phyloP scores from a whole-genome alignment of 1,140 invertebrate genomes.

The Trichoplusia ni region DNA sequence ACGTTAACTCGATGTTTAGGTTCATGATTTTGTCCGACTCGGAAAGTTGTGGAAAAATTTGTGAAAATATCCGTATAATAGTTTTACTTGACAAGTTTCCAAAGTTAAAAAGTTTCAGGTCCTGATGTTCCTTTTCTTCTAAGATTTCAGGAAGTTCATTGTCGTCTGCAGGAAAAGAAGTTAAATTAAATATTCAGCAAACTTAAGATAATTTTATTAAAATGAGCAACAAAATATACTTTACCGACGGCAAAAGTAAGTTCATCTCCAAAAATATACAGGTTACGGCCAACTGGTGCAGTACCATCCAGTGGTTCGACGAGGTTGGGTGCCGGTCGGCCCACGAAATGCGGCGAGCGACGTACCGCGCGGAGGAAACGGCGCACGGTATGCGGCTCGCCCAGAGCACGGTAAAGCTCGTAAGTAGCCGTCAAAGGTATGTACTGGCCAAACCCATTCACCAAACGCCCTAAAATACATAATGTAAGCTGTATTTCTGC shows the following conservation, averaged over 20 bases:
- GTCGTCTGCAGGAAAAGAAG: slow-evolving; percentile 44
- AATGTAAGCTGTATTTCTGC: neutral
- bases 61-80: slow-evolving; percentile 61
- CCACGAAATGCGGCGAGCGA: slow-evolving; percentile 43
- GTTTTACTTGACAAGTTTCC: slow-evolving; percentile 60
- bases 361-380: slow-evolving; percentile 66
- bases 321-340: slow-evolving; percentile 31
- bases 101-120: slow-evolving; percentile 62
- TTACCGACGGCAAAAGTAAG: slow-evolving; percentile 57
- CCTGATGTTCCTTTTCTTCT: neutral
- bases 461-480: slow-evolving; percentile 58
- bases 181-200: too few relatives aligned
- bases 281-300: slow-evolving; percentile 53
- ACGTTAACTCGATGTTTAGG: slow-evolving; percentile 79
- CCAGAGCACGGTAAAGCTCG: slow-evolving; percentile 73
- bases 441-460: slow-evolving; percentile 66
- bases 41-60: slow-evolving; percentile 61
- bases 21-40: slow-evolving; percentile 60
- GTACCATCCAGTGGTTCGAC: slow-evolving; percentile 39
- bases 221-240: neutral
- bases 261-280: slow-evolving; percentile 65
- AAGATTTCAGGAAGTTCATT: slow-evolving; percentile 9
- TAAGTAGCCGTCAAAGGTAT: slow-evolving; percentile 79
- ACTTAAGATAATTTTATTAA: too few relatives aligned
- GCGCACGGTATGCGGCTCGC: slow-evolving; percentile 76